These are phyloP conservation scores for Blera fallax DNA, from an alignment of 2,888 invertebrate genomes.

Conservation along the genomic window DNA sequence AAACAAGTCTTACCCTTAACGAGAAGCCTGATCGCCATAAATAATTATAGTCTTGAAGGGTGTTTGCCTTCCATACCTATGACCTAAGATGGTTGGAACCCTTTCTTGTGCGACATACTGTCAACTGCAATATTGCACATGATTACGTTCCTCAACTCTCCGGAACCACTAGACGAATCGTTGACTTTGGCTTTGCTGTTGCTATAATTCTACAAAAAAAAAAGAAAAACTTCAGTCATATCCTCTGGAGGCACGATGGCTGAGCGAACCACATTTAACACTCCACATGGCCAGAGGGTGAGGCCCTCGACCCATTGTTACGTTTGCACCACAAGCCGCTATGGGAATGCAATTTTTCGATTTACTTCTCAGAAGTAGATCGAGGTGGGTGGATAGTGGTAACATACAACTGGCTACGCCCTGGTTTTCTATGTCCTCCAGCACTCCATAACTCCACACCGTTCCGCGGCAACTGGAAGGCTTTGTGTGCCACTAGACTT, in stretches of 20 bases:
- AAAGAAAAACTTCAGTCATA: neutral
- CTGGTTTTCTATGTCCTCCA: conserved; percentile 7
- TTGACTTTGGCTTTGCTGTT: conserved; percentile 18
- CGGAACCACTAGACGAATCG: neutral
- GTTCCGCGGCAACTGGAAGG: neutral
- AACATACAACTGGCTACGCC: conserved; percentile 19
- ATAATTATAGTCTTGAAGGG: too few species aligned
- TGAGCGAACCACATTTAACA: neutral
- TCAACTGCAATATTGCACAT: neutral
- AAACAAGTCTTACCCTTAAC: too few species aligned
- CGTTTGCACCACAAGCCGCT: neutral
- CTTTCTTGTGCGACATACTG: neutral
- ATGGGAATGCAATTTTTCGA: neutral
- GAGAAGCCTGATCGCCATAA: too few species aligned
- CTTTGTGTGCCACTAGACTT: conserved; percentile 24
- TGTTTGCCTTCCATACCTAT: too few species aligned
- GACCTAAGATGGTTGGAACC: neutral
- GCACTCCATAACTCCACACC: neutral
- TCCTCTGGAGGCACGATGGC: neutral
- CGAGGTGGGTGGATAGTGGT: conserved; percentile 7
- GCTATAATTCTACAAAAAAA: neutral
- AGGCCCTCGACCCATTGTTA: neutral
- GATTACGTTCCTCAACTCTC: neutral
- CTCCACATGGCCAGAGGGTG: conserved; percentile 9
- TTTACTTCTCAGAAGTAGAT: neutral